Percentiles rank a stretch among this genome's conserved stretches.
Conservation (phyloP, 2,888 invertebrate genomes). For the Leptopilina drosophilae region DNA sequence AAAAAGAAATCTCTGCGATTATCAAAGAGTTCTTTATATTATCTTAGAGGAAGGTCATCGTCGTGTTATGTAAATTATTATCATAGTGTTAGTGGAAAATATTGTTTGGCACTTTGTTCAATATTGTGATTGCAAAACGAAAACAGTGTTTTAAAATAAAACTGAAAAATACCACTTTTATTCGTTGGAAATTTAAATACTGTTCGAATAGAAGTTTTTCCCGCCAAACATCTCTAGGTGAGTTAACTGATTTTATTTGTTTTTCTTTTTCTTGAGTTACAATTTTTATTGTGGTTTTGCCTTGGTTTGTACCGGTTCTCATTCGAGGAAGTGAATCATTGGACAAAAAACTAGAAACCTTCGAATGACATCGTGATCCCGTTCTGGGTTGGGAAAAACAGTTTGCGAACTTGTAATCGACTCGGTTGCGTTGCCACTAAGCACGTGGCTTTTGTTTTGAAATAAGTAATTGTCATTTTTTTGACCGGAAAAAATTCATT, state of each 20-base stretch:
- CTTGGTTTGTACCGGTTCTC: constrained; percentile 53
- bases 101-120: not conserved
- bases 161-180: not conserved
- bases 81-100: constrained; percentile 3
- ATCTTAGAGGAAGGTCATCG: not conserved
- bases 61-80: constrained; percentile 5
- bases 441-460: constrained; percentile 39
- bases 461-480: constrained; percentile 1
- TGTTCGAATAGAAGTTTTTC: not conserved
- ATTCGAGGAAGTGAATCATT: constrained; percentile 47
- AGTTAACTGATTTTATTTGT: constrained; percentile 6
- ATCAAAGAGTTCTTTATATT: not conserved
- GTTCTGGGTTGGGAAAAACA: constrained; percentile 35
- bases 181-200: not conserved
- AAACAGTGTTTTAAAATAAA: not conserved
- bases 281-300: constrained; percentile 38
- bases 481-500: too few species aligned
- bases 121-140: not conserved
- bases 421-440: not conserved
- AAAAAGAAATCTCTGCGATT: not conserved
- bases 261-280: not conserved
- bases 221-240: constrained; percentile 3
- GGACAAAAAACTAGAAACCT: constrained; percentile 51
- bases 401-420: constrained; percentile 3
- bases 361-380: constrained; percentile 49